Base-by-base conservation (phyloP, 2,888 invertebrate species). In the Limnephilus lunatus region DNA sequence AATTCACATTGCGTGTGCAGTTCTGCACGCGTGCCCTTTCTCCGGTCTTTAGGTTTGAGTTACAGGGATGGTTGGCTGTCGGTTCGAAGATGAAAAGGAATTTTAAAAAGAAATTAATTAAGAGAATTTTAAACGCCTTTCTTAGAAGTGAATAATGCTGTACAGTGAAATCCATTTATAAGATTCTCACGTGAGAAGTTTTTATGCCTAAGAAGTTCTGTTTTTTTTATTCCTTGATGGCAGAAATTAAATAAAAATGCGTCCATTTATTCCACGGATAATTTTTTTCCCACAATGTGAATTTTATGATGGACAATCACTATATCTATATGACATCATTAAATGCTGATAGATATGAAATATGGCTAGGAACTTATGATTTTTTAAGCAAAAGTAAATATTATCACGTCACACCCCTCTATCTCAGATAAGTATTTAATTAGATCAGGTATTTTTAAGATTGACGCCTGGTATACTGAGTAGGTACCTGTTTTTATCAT, bases 1-100 rank as follows among this genome's bases (percentile, higher is more conserved):
- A 31, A 19, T 83, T 83, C 82, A 83, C 82, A 31, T 83, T 83
- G 82, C 82, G 82, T 83, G 82, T 83, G 19, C 15, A 83, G 32
- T 35, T 30, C 31, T 83, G 32, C 82, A 32, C 82, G 32, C 82
- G 82, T 31, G 82, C 82, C 82, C 32, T 83, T 83, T 32, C 31
- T 83, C 32, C 82, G 82, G 82, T 82, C 82, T 32, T 32, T 83
- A 32, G 30, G 82, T 83, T 32, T 83, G 82, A 83, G 82, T 83
- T 83, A 83, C 82, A 35, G 82, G 82, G 82, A 83, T 83, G 82
- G 25, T 31, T n/a, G 68, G 68, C 68, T 68, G 68, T 68, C 68
- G 25, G 68, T 68, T 25, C 25, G 68, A 68, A 53, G 53, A 53
- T 53, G 53, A 53, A 68, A n/a, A 68, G 68, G 68, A 68, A 68